phyloP scores from a whole-genome alignment of 2,888 invertebrate genomes.

The Troides aeacus region DNA sequence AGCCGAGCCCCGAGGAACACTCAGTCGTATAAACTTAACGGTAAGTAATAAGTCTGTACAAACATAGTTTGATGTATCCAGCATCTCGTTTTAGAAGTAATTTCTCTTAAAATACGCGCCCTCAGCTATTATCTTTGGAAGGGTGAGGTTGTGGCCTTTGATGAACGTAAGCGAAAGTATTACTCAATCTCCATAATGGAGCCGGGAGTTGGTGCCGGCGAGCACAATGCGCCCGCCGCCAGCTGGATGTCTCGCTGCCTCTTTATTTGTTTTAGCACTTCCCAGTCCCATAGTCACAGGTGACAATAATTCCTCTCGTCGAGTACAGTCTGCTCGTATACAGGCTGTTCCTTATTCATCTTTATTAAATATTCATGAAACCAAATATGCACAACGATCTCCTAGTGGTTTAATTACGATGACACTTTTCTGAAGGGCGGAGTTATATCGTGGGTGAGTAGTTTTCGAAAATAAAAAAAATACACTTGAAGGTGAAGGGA shows the following conservation, averaged over 20 bases:
- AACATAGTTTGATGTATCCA: not conserved
- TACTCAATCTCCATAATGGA: conserved; percentile 29
- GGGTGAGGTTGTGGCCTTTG: conserved; percentile 23
- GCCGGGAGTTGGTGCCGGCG: not conserved
- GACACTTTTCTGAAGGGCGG: too few relatives aligned
- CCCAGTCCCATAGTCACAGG: conserved; percentile 43
- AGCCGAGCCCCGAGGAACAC: conserved; percentile 9
- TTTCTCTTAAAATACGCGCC: conserved; percentile 18
- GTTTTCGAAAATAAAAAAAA: too few relatives aligned
- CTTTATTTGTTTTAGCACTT: conserved; percentile 41
- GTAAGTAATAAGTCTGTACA: not conserved
- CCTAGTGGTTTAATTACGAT: too few relatives aligned
- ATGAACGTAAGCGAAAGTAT: conserved; percentile 25
- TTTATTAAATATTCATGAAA: too few relatives aligned
- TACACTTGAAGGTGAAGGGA: too few relatives aligned
- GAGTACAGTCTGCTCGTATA: conserved; percentile 1
- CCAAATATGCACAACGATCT: too few relatives aligned
- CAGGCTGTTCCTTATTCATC: not conserved
- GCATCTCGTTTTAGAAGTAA: conserved; percentile 14
- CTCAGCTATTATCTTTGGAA: conserved; percentile 13
- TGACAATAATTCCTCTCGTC: conserved; percentile 35
- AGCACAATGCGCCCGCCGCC: conserved; percentile 12
- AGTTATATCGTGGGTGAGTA: too few relatives aligned
- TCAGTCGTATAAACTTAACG: conserved; percentile 1
- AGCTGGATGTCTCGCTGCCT: conserved; percentile 30